Conservation (phyloP, 2,797 vertebrate species). For the Momotus momota region DNA sequence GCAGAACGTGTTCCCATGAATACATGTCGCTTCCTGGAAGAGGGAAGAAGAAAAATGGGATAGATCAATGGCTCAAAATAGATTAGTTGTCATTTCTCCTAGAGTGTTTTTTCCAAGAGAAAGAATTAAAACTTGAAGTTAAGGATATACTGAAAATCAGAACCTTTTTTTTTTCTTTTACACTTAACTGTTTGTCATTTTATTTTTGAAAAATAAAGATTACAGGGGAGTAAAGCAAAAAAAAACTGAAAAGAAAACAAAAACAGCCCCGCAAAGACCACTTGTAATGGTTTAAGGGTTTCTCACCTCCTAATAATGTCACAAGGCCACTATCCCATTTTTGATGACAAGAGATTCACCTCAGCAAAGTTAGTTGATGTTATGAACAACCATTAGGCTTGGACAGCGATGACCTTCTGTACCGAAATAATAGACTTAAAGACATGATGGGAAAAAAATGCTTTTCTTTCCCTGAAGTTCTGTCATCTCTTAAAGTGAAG, state of each 20-base stretch:
- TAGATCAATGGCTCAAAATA: neutral
- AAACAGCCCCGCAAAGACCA: neutral
- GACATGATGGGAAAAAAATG: neutral
- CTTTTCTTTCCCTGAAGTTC: neutral
- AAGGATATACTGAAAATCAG: neutral
- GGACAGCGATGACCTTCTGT: neutral
- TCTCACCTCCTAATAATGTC: neutral
- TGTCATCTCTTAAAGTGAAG: neutral
- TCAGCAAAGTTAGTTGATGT: neutral
- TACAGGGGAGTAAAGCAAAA: accelerated
- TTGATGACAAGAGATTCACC: neutral
- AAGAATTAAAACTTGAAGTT: neutral
- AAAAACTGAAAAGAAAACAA: neutral
- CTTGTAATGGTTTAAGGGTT: neutral
- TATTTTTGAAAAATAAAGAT: neutral
- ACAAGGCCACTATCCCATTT: neutral
- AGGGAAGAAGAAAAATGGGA: neutral
- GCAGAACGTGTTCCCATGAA: neutral
- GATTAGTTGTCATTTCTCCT: neutral
- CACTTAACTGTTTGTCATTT: neutral
- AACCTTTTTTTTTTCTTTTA: neutral
- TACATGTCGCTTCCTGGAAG: neutral
- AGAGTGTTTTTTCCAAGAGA: neutral
- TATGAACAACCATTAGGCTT: neutral
- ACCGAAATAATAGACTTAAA: neutral